Evolutionary conservation across 2,888 invertebrate genomes (phyloP), one percentile per base, ranked within the genome.

Genomic region (Eremobia ochroleuca): DNA sequence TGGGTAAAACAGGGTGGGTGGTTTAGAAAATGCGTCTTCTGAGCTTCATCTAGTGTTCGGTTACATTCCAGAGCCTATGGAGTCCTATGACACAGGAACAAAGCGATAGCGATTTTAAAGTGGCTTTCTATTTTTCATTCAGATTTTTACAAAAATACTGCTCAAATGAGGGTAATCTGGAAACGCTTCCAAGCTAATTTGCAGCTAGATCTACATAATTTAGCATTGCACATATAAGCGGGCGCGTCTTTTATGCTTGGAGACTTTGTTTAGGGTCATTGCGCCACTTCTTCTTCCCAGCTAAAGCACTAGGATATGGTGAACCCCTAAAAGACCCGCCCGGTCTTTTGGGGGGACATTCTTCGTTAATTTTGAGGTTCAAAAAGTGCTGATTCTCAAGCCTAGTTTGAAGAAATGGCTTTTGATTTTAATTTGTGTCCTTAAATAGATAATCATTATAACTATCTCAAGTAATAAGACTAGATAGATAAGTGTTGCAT

Each of bases 31-130:
- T 61, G 46, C 21, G 18, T 65, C 79, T 68, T 46, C 34, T 25
- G 13, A 69, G 66, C 81, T 49, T 80, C 62, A 37, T 80, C 88
- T 87, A 90, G 91, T 87, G 81, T 90, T 76, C 34, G 40, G 77
- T 90, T 90, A 86, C 90, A 79, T 62, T 37, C 8, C 13, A 37
- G 18, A 34, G 34, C 15, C 18, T 28, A 18, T 34, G 43, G 2
- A 31, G 21, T 31, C 9, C 13, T n/a, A 21, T 49, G 2, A n/a
- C 34, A 70, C 18, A 82, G 34, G 74, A 66, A 61, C n/a, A 0
- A 70, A 77, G 82, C 79, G 71, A 0, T 0, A 75, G 86, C 81
- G 88, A 76, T 61, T 61, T 62, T 73, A 21, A 4, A 9, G 61
- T 46, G 15, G 0, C 4, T 21, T 11, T 46, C 1, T 9, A 34